Evolutionary conservation across 2,113 vertebrate species (phyloP).

Genomic region (Pollachius pollachius): DNA sequence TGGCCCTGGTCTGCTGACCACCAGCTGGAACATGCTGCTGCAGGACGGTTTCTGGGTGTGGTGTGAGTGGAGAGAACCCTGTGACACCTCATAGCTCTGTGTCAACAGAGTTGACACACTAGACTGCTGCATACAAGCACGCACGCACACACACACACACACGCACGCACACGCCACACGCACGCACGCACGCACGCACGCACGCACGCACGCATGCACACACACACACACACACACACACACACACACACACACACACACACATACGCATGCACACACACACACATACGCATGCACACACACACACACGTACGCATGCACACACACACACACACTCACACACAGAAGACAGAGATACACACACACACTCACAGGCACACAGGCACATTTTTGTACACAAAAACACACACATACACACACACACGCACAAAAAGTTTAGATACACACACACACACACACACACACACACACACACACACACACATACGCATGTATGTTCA

Average conservation of each 20-base stretch:
- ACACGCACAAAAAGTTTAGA: not conserved
- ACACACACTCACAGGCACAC: not conserved
- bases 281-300: not conserved
- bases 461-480: not conserved
- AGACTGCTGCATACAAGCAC: not conserved
- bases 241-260: no score
- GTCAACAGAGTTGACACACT: slow-evolving; percentile 7
- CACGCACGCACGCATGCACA: not conserved
- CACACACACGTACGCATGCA: not conserved
- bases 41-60: not conserved
- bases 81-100: not conserved
- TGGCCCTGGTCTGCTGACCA: not conserved
- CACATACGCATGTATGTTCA: not conserved
- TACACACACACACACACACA: not conserved
- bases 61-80: not conserved
- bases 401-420: not conserved
- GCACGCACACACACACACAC: not conserved
- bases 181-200: not conserved
- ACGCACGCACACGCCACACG: not conserved
- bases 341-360: no score
- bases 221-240: not conserved
- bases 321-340: no score
- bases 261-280: no score
- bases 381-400: no score
- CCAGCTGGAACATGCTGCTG: not conserved